Conservation (phyloP, 2,113 vertebrate genomes). For the Hoplias malabaricus region DNA sequence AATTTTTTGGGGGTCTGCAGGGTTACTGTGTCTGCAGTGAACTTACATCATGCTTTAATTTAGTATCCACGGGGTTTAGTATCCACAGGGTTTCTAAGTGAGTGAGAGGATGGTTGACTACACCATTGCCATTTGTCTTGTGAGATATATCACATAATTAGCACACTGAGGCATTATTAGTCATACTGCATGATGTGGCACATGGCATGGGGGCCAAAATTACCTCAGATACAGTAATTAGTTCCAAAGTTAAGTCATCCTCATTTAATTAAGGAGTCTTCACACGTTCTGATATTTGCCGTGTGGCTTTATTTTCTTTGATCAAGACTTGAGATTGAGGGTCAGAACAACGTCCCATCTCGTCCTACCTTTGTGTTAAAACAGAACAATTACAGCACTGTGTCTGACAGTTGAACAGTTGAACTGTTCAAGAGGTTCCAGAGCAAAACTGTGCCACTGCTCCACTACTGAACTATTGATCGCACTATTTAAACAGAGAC, state of each 20-base stretch:
- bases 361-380: background rate
- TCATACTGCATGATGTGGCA: slow-evolving; percentile 16
- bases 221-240: slow-evolving; percentile 39
- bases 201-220: slow-evolving; percentile 20
- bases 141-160: slow-evolving; percentile 48
- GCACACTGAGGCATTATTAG: slow-evolving; percentile 7
- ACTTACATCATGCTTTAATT: background rate
- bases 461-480: too few relatives aligned
- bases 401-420: background rate
- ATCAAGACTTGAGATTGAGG: background rate
- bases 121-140: slow-evolving; percentile 18
- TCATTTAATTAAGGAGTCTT: slow-evolving; percentile 31
- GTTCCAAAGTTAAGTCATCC: slow-evolving; percentile 22
- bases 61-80: background rate
- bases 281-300: slow-evolving; percentile 11
- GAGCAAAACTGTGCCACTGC: too few relatives aligned
- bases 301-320: slow-evolving; percentile 20
- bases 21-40: background rate
- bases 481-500: slow-evolving; percentile 4
- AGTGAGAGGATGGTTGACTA: background rate
- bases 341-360: background rate
- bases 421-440: background rate
- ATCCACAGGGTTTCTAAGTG: background rate
- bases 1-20: background rate
- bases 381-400: background rate